Conservation (phyloP, 2,797 vertebrate species). For the Labeo calbasu region DNA sequence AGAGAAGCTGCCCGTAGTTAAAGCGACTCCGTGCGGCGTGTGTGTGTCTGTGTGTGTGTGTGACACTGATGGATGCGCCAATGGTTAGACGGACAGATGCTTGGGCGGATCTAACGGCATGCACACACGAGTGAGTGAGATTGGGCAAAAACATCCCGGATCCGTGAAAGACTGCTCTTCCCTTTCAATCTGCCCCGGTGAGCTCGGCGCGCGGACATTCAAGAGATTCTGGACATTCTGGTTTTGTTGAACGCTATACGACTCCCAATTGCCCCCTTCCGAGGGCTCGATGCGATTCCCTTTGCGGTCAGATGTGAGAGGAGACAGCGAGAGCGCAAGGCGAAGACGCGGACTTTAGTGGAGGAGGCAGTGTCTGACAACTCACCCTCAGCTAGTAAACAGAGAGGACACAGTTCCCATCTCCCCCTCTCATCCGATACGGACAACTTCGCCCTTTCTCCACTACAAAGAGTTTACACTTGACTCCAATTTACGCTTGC, state of each 20-base stretch:
- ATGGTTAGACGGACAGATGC: slow-evolving; percentile 97
- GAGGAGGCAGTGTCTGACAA: slow-evolving; percentile 74
- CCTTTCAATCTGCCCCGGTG: slow-evolving; percentile 55
- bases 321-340: slow-evolving; percentile 64
- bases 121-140: slow-evolving; percentile 73
- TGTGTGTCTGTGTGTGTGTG: slow-evolving; percentile 71
- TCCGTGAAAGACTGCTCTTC: slow-evolving; percentile 65
- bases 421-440: slow-evolving; percentile 68
- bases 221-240: slow-evolving; percentile 50
- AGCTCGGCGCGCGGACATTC: slow-evolving; percentile 56
- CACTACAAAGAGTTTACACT: slow-evolving; percentile 10
- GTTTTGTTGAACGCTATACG: slow-evolving; percentile 54
- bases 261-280: slow-evolving; percentile 53
- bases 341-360: slow-evolving; percentile 74
- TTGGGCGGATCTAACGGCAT: slow-evolving; percentile 92
- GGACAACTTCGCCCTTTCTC: slow-evolving; percentile 69
- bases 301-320: slow-evolving; percentile 69
- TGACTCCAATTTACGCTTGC: slow-evolving; percentile 35
- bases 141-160: slow-evolving; percentile 76
- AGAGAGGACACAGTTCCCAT: slow-evolving; percentile 70
- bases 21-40: slow-evolving; percentile 52
- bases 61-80: slow-evolving; percentile 97
- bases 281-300: slow-evolving; percentile 66
- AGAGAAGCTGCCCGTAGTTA: slow-evolving; percentile 35
- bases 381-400: slow-evolving; percentile 81